Evolutionary conservation across 2,113 vertebrate species (phyloP).

Genomic region (Pachycephala philippinensis): DNA sequence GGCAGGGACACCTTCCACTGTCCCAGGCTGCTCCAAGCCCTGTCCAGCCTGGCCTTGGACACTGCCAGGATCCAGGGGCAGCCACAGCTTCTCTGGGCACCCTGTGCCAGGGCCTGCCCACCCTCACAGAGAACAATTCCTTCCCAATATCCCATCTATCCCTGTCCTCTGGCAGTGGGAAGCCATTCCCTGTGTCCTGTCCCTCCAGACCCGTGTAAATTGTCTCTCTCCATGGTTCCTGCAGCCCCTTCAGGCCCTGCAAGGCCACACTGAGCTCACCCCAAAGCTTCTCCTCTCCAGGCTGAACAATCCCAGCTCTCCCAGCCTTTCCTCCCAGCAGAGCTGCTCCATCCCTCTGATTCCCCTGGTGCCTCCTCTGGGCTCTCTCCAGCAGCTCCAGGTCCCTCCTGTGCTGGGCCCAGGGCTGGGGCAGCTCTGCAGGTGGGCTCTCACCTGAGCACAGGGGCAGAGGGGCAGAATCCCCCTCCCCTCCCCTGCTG

Average conservation of each 20-base stretch:
- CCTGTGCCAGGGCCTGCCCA: background rate
- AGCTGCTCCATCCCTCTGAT: background rate
- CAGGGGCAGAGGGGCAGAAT: background rate
- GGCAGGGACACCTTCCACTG: background rate
- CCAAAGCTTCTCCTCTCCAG: background rate
- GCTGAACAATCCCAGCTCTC: background rate
- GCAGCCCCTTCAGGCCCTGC: too few relatives aligned
- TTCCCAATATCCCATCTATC: accelerated
- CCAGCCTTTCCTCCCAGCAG: background rate
- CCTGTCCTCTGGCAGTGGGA: accelerated
- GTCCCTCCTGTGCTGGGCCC: background rate
- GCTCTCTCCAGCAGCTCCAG: background rate
- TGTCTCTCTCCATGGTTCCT: too few relatives aligned
- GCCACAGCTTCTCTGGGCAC: background rate
- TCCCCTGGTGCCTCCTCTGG: background rate
- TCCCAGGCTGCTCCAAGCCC: background rate
- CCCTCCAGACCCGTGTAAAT: accelerated
- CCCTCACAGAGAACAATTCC: accelerated
- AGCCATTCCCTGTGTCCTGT: background rate
- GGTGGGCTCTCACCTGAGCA: background rate
- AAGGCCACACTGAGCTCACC: too few relatives aligned
- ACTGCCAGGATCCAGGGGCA: background rate
- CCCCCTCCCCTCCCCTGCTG: background rate
- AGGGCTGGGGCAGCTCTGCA: background rate
- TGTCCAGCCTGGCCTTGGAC: accelerated